Percentiles rank a stretch among this genome's conserved stretches.
Conservation (phyloP, 2,797 vertebrate genomes). For the Neosilurus mollespiculum region DNA sequence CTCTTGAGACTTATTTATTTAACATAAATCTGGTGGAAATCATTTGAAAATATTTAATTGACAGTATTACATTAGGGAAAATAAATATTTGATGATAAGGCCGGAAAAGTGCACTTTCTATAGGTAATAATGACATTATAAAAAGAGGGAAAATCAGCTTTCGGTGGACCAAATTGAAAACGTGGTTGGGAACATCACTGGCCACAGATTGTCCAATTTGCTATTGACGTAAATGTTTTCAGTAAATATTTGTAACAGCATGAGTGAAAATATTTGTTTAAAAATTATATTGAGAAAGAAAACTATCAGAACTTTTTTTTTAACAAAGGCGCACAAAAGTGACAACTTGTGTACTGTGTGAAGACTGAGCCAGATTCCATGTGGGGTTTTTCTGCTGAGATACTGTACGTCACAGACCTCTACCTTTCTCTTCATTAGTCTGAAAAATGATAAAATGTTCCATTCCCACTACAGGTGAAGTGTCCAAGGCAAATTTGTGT, state of each 20-base stretch:
- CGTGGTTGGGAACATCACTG: slow-evolving; percentile 57
- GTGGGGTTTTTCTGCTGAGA: slow-evolving; percentile 47
- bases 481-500: slow-evolving; percentile 6
- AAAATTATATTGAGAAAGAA: slow-evolving; percentile 39
- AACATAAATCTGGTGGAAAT: slow-evolving; percentile 62
- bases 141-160: slow-evolving; percentile 40
- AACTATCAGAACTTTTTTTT: slow-evolving; percentile 51
- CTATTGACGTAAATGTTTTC: slow-evolving; percentile 54
- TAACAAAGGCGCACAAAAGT: slow-evolving; percentile 57
- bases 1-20: slow-evolving; percentile 68
- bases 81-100: slow-evolving; percentile 29
- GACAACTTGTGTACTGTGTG: slow-evolving; percentile 36
- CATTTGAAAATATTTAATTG: slow-evolving; percentile 25
- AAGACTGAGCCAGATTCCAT: slow-evolving; percentile 42
- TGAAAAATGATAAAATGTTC: slow-evolving; percentile 46
- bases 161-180: slow-evolving; percentile 68
- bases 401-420: slow-evolving; percentile 55
- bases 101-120: slow-evolving; percentile 65
- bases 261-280: slow-evolving; percentile 60
- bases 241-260: slow-evolving; percentile 62
- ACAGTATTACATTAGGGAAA: slow-evolving; percentile 49
- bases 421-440: slow-evolving; percentile 52
- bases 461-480: slow-evolving; percentile 63
- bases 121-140: slow-evolving; percentile 52
- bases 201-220: slow-evolving; percentile 66